A percentile compares a stretch with the other conserved stretches of the same genome.
phyloP scores from a whole-genome alignment of 2,113 vertebrate genomes.

The Polypterus senegalus region DNA sequence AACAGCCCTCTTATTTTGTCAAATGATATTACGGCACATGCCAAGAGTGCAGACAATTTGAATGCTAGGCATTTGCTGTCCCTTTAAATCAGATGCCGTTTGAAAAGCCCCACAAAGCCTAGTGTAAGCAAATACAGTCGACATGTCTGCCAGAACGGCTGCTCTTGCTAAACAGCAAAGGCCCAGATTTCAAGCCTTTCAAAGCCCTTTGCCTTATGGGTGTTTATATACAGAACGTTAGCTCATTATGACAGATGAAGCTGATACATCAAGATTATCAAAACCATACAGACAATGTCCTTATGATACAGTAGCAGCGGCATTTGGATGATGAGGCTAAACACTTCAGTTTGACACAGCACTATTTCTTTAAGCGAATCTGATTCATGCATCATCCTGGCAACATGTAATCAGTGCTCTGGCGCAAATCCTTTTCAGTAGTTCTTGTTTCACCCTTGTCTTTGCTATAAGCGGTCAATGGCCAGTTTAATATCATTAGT shows the following conservation, averaged over 20 bases:
- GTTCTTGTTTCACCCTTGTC: too few species aligned
- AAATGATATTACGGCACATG: too few species aligned
- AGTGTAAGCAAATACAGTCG: neutral
- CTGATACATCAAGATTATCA: neutral
- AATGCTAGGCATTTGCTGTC: neutral
- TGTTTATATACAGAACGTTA: neutral
- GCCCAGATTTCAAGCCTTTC: neutral
- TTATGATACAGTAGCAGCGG: neutral
- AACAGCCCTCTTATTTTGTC: too few species aligned
- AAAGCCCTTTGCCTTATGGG: conserved; percentile 6
- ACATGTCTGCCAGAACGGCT: neutral
- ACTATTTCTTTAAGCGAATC: neutral
- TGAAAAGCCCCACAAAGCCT: neutral
- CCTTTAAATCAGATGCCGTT: neutral
- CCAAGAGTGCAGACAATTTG: neutral
- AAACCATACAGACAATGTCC: neutral
- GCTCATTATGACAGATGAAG: neutral
- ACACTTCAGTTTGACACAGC: neutral
- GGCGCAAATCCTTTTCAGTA: too few species aligned
- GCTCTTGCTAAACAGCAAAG: neutral
- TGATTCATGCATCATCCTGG: neutral
- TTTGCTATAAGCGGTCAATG: too few species aligned
- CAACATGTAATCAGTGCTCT: too few species aligned
- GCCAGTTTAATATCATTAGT: too few species aligned
- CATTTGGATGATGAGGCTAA: neutral